A percentile compares a stretch with the other conserved stretches of the same genome.
Conservation (phyloP, 2,797 vertebrate genomes). For the Ceryle rudis region DNA sequence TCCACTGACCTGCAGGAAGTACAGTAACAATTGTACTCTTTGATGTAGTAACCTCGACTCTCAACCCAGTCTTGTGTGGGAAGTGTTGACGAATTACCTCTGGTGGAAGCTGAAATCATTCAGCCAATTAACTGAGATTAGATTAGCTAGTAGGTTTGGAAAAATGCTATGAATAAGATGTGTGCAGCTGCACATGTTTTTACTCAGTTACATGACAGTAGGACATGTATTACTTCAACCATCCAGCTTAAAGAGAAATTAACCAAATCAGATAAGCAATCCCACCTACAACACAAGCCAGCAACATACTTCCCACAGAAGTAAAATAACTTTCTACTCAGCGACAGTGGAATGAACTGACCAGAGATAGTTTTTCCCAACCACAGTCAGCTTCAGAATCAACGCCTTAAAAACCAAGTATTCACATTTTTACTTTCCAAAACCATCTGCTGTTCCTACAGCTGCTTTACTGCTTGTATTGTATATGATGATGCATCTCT, state of each 20-base stretch:
- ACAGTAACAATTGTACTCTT: fast-evolving
- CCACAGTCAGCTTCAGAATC: not conserved
- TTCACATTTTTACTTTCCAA: not conserved
- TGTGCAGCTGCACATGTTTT: not conserved
- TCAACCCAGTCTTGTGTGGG: not conserved
- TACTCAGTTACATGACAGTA: conserved; percentile 22
- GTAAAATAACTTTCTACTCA: not conserved
- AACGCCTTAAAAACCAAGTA: not conserved
- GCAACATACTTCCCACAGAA: not conserved
- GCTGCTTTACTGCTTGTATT: not conserved
- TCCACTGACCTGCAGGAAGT: not conserved
- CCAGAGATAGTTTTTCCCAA: not conserved
- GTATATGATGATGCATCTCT: not conserved
- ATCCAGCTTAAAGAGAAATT: not conserved
- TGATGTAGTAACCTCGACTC: not conserved
- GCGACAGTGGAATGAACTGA: not conserved
- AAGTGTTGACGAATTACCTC: conserved; percentile 42
- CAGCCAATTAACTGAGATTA: conserved; percentile 50
- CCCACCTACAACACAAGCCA: not conserved
- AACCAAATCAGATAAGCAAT: conserved; percentile 30
- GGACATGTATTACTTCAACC: not conserved
- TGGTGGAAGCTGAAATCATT: conserved; percentile 24
- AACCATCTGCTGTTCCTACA: not conserved
- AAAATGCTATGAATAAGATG: conserved; percentile 1
- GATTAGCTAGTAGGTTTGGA: conserved; percentile 26